Conservation (phyloP, 2,113 vertebrate genomes). For the Carlito syrichta region DNA sequence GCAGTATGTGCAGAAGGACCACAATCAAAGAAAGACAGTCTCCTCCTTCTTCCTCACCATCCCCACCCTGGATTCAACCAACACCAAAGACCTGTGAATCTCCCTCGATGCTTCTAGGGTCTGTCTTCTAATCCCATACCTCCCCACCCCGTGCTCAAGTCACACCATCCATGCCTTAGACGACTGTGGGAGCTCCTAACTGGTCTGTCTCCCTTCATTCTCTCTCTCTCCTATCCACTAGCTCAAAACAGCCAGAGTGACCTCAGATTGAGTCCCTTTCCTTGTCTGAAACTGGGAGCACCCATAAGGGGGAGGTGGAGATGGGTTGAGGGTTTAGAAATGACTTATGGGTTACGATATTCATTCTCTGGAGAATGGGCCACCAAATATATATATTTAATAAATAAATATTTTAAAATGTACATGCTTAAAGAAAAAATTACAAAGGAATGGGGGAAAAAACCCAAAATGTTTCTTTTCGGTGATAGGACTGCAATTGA, state of each 20-base stretch:
- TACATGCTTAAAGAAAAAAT: neutral
- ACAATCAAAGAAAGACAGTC: neutral
- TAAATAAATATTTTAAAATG: neutral
- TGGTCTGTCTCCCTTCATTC: neutral
- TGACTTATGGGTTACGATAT: too few species aligned
- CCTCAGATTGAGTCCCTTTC: neutral
- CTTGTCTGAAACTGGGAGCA: neutral
- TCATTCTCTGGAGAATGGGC: too few species aligned
- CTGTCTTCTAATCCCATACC: too few species aligned
- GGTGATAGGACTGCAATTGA: neutral
- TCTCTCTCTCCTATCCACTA: neutral
- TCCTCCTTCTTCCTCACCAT: neutral
- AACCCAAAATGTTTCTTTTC: neutral
- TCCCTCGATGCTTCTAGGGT: neutral
- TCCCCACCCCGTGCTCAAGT: neutral
- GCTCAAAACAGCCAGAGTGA: neutral
- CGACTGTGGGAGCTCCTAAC: neutral
- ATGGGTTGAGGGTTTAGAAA: too few species aligned
- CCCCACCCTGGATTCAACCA: neutral
- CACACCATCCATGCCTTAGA: accelerated
- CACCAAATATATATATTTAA: neutral
- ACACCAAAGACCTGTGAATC: neutral
- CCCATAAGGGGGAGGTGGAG: too few species aligned
- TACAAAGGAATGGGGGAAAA: neutral
- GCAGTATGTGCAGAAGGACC: neutral